phyloP scores from a whole-genome alignment of 2,888 invertebrate genomes.

The Acleris laterana region DNA sequence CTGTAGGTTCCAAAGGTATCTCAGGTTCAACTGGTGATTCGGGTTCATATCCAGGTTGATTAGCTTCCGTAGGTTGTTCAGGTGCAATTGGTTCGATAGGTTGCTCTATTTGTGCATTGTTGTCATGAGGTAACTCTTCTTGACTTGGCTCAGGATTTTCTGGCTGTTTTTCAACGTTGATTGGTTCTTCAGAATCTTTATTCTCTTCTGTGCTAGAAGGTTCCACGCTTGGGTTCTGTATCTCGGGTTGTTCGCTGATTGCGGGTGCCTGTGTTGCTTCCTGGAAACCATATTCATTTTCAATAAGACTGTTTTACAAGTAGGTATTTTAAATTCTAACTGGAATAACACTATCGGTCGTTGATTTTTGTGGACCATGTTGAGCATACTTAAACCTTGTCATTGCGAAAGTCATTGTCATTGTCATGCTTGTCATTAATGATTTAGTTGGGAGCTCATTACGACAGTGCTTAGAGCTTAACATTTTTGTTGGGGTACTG shows the following conservation, averaged over 20 bases:
- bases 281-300: not conserved
- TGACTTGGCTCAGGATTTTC: not conserved
- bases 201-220: not conserved
- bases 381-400: too few species aligned
- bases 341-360: too few species aligned
- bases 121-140: not conserved
- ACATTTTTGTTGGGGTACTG: too few species aligned
- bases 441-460: too few species aligned
- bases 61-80: not conserved
- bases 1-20: not conserved
- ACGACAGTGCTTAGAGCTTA: too few species aligned
- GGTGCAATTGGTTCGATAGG: not conserved
- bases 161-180: not conserved
- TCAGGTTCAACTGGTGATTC: not conserved
- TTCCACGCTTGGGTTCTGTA: not conserved
- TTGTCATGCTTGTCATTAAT: too few species aligned
- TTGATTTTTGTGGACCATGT: too few species aligned
- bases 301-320: too few species aligned
- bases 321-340: too few species aligned
- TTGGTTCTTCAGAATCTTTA: not conserved
- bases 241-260: conserved; percentile 12
- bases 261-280: conserved; percentile 10
- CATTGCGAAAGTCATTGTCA: not conserved
- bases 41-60: not conserved
- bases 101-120: not conserved